Evolutionary conservation across 64 coral and sea anemone species (phyloP).

Genomic region (Stichodactyla mertensii): DNA sequence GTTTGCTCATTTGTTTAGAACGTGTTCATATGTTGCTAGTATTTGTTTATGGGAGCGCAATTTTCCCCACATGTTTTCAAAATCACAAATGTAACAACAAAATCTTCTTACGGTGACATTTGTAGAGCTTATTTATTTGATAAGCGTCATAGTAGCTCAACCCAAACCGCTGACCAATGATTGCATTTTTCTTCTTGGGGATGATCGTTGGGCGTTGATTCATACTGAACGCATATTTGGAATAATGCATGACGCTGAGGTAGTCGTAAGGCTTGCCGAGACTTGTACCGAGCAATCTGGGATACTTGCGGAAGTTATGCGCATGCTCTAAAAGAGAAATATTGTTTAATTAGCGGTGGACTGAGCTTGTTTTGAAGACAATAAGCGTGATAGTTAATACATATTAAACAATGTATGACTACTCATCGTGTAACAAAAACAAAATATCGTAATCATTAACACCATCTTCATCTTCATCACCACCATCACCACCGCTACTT

Average conservation of each 20-base stretch:
- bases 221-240: slow-evolving; percentile 29
- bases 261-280: slow-evolving; percentile 61
- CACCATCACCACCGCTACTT: no score
- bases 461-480: no score
- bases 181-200: slow-evolving; percentile 1
- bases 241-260: slow-evolving; percentile 55
- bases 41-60: no score
- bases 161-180: slow-evolving; percentile 40
- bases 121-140: slow-evolving; percentile 47
- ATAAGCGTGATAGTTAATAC: no score
- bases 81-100: background rate
- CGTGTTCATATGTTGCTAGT: background rate
- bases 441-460: no score
- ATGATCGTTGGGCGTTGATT: slow-evolving; percentile 26
- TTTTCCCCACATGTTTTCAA: background rate
- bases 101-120: slow-evolving; percentile 28
- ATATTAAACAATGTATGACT: no score
- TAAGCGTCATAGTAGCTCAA: slow-evolving; percentile 35
- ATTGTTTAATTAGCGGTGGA: background rate
- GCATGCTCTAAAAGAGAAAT: slow-evolving; percentile 24
- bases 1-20: no score
- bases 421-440: no score
- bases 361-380: no score
- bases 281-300: slow-evolving; percentile 14
- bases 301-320: slow-evolving; percentile 46